Conservation (phyloP, 2,888 invertebrate genomes). For the Trichopoda pennipes region DNA sequence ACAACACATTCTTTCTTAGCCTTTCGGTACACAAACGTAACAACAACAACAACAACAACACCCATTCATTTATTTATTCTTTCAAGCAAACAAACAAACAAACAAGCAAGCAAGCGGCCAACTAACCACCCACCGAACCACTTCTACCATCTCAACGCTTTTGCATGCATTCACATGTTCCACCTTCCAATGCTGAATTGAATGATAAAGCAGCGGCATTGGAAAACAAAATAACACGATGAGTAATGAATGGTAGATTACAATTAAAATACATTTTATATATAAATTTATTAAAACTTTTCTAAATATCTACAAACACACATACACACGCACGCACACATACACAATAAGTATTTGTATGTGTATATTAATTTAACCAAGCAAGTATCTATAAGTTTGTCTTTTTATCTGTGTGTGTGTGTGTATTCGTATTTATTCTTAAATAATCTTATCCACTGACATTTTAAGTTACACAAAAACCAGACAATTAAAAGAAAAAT, state of each 20-base stretch:
- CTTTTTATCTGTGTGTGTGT: slow-evolving; percentile 9
- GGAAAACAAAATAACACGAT: slow-evolving; percentile 59
- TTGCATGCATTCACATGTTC: slow-evolving; percentile 47
- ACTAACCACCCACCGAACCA: background rate
- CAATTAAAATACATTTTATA: slow-evolving; percentile 66
- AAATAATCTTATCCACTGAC: slow-evolving; percentile 25
- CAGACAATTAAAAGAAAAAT: slow-evolving; percentile 18
- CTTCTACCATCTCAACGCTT: background rate
- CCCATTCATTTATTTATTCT: slow-evolving; percentile 28
- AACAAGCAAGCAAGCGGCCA: background rate
- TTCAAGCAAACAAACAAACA: background rate
- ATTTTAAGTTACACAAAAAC: slow-evolving; percentile 17
- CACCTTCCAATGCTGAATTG: slow-evolving; percentile 55
- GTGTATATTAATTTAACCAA: slow-evolving; percentile 22
- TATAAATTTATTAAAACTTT: background rate
- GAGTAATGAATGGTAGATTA: slow-evolving; percentile 65
- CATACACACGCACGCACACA: slow-evolving; percentile 1
- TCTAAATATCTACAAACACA: slow-evolving; percentile 5
- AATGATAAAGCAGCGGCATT: slow-evolving; percentile 51
- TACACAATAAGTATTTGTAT: background rate
- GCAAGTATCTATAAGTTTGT: slow-evolving; percentile 39
- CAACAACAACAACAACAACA: background rate
- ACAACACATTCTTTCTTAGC: slow-evolving; percentile 31
- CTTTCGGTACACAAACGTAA: slow-evolving; percentile 1
- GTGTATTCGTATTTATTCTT: slow-evolving; percentile 29